Percentiles rank a stretch among this genome's conserved stretches.
phyloP scores from a whole-genome alignment of 1,140 invertebrate genomes.

The Bombus impatiens region DNA sequence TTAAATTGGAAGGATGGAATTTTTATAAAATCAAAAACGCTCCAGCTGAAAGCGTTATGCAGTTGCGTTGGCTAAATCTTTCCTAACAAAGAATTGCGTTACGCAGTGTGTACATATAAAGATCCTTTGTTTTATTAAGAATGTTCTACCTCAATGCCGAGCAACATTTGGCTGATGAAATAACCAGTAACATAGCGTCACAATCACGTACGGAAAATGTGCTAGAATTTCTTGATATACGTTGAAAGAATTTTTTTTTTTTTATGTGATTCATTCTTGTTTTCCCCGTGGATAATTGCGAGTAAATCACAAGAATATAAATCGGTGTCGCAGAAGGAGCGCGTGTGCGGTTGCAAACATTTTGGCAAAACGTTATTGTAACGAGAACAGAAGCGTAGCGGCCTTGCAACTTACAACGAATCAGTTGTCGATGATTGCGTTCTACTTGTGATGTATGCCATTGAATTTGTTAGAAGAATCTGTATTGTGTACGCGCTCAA shows the following conservation, averaged over 20 bases:
- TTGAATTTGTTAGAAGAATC: neutral
- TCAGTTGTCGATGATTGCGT: neutral
- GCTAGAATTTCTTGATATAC: neutral
- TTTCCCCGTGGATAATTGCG: neutral
- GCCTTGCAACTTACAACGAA: too few relatives aligned
- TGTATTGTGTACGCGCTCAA: neutral
- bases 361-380: too few relatives aligned
- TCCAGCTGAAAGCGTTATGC: neutral
- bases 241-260: neutral
- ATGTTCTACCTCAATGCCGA: neutral
- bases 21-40: too few relatives aligned
- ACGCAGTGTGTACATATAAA: neutral
- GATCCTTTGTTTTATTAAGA: neutral
- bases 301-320: neutral
- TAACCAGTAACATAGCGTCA: neutral
- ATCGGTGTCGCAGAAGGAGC: too few relatives aligned
- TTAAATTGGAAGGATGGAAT: too few relatives aligned
- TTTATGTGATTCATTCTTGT: neutral
- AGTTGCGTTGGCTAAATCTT: neutral
- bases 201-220: neutral
- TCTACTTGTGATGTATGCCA: too few relatives aligned
- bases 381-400: too few relatives aligned
- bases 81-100: neutral
- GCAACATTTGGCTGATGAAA: constrained; percentile 33
- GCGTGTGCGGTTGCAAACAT: too few relatives aligned